Base-by-base conservation (phyloP, 2,797 vertebrate genomes). In the Enteromius afrohamiltoni region DNA sequence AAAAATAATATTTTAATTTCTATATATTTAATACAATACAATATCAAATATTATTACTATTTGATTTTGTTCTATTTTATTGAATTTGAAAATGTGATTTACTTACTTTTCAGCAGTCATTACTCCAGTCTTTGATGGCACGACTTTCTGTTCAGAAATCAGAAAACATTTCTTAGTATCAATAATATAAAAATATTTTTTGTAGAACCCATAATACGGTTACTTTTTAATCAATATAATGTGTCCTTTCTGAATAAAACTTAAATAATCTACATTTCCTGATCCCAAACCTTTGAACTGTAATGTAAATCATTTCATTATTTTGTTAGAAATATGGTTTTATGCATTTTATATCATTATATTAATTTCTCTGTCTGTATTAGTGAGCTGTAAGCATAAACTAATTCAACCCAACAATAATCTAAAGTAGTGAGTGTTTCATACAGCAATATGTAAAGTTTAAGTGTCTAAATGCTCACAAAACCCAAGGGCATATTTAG, bases 401-500 rank as follows among this genome's bases (percentile, higher is more conserved):
- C 31, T 40, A 73, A 19, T 21, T 3, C 19, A 40, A 40, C 9
- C 1, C 13, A 23, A 76, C 13, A 58, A 10, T 58, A 76, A 64
- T 62, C 8, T 45, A 3, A 45, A 23, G n/a, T 23, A 14, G 11
- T 34, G 3, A 40, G 6, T 55, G 16, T 9, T 49, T n/a, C 9
- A 23, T 1, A 53, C 31, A 55, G 34, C 34, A 26, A 55, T n/a
- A 58, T 80, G 21, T 1, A 70, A 16, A 42, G n/a, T 42, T 42
- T 55, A 69, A 55, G 34, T 26, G 34, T 23, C 37, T 37, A 42
- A 79, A 69, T 42, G 53, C 23, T 42, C 1, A 26, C n/a, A 80
- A 69, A 80, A 8, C 34, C 77, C 31, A 53, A 69, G 34, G 58
- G 65, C 34, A 70, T 64, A 17, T 42, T 55, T 16, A 73, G 68